Conservation (phyloP, 2,888 invertebrate genomes). For the Cosmorhoe ocellata region DNA sequence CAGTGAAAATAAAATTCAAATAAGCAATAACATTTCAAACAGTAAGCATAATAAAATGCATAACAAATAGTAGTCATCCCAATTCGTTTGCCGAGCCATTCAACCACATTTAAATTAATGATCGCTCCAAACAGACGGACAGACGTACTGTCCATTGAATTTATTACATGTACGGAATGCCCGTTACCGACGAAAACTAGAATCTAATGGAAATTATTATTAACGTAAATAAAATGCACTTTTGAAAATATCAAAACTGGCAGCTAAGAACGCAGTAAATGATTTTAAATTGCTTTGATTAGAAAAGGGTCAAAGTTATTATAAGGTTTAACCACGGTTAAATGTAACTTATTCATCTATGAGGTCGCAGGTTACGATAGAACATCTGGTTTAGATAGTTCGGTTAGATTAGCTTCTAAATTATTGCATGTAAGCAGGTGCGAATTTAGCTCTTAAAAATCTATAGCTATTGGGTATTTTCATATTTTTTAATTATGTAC, state of each 20-base stretch:
- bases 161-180: conserved; percentile 23
- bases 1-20: conserved; percentile 10
- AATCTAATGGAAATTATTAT: conserved; percentile 14
- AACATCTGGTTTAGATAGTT: conserved; percentile 30
- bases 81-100: conserved; percentile 21
- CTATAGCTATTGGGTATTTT: too few relatives aligned
- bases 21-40: conserved; percentile 11
- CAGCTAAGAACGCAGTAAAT: neutral
- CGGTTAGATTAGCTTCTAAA: conserved; percentile 14
- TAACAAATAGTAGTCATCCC: conserved; percentile 15
- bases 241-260: neutral
- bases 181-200: neutral
- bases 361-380: conserved; percentile 25
- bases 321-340: conserved; percentile 11
- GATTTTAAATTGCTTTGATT: conserved; percentile 11
- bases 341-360: conserved; percentile 22
- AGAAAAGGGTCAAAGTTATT: conserved; percentile 20
- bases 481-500: too few relatives aligned
- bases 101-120: conserved; percentile 26
- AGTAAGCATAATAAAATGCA: conserved; percentile 14
- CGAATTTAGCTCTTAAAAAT: too few relatives aligned
- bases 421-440: conserved; percentile 5
- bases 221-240: conserved; percentile 9
- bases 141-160: conserved; percentile 21
- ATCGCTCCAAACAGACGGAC: conserved; percentile 20